Percentiles rank a stretch among this genome's conserved stretches.
These are phyloP conservation scores for Zosterops pallidus DNA, from an alignment of 2,113 vertebrate genomes.

Conservation along the genomic window DNA sequence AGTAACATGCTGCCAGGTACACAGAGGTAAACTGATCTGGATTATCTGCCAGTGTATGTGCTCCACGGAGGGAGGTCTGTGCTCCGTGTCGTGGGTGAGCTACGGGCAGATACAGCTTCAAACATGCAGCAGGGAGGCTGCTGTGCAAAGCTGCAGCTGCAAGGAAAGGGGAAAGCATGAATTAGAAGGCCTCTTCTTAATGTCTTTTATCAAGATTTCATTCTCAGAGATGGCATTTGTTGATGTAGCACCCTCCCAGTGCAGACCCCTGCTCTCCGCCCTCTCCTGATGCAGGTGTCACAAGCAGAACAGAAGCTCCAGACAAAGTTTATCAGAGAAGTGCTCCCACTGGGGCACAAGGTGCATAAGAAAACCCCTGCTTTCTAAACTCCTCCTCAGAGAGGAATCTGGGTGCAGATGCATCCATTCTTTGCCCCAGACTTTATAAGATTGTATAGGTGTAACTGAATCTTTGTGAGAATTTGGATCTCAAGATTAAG, in stretches of 20 bases:
- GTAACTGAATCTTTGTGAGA: neutral
- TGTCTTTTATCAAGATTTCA: neutral
- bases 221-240: neutral
- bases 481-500: neutral
- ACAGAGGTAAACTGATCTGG: slow-evolving; percentile 73
- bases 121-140: rapidly evolving
- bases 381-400: neutral
- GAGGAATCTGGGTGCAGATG: neutral
- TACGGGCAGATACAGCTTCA: neutral
- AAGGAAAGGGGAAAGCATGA: neutral
- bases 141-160: neutral
- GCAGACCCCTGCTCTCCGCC: rapidly evolving
- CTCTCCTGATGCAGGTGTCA: rapidly evolving
- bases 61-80: neutral
- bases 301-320: neutral
- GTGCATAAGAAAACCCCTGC: neutral
- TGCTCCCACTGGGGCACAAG: rapidly evolving
- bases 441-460: neutral
- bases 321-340: neutral
- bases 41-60: slow-evolving; percentile 67
- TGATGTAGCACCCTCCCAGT: neutral
- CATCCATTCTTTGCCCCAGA: neutral
- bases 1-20: slow-evolving; percentile 75
- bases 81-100: neutral
- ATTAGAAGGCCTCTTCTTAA: neutral